Percentiles rank a stretch among this genome's conserved stretches.
Evolutionary conservation across 2,797 vertebrate species (phyloP).

Genomic region (Pseudochaenichthys georgianus): DNA sequence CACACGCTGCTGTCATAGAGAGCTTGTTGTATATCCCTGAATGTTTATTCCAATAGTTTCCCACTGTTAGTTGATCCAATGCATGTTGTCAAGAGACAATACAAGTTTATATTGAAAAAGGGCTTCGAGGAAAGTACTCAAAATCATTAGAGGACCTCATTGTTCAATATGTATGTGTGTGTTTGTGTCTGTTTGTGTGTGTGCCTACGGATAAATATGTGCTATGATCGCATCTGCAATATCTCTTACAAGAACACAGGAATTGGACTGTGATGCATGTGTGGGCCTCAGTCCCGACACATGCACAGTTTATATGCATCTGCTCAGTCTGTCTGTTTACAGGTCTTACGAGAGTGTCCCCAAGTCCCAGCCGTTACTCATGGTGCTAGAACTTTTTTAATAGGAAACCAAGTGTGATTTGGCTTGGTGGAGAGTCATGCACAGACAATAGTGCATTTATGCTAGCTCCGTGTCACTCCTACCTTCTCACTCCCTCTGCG

Average conservation of each 20-base stretch:
- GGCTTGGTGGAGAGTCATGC: constrained; percentile 55
- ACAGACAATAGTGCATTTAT: constrained; percentile 82
- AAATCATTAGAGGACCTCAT: constrained; percentile 69
- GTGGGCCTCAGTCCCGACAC: constrained; percentile 36
- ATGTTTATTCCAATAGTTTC: constrained; percentile 60
- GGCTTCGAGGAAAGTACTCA: constrained; percentile 62
- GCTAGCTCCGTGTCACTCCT: constrained; percentile 69
- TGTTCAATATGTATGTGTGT: constrained; percentile 53
- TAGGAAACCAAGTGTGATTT: constrained; percentile 67
- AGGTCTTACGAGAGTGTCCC: constrained; percentile 34
- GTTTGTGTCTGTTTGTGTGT: constrained; percentile 12
- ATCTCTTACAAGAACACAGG: constrained; percentile 1
- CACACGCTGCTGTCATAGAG: constrained; percentile 10
- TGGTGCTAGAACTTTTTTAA: constrained; percentile 62
- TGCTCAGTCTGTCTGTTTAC: constrained; percentile 57
- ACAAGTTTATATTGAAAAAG: constrained; percentile 72
- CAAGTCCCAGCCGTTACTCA: constrained; percentile 66
- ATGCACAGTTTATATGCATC: constrained; percentile 40
- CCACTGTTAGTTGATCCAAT: constrained; percentile 55
- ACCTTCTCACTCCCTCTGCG: constrained; percentile 79
- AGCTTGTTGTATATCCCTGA: constrained; percentile 42
- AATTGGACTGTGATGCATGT: constrained; percentile 30
- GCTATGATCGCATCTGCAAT: constrained; percentile 20
- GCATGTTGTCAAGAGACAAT: constrained; percentile 67
- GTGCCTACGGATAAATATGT: neutral